Percentiles rank a stretch among this genome's conserved stretches.
Evolutionary conservation across 2,113 vertebrate genomes (phyloP).

Genomic region (Aegotheles bennettii): DNA sequence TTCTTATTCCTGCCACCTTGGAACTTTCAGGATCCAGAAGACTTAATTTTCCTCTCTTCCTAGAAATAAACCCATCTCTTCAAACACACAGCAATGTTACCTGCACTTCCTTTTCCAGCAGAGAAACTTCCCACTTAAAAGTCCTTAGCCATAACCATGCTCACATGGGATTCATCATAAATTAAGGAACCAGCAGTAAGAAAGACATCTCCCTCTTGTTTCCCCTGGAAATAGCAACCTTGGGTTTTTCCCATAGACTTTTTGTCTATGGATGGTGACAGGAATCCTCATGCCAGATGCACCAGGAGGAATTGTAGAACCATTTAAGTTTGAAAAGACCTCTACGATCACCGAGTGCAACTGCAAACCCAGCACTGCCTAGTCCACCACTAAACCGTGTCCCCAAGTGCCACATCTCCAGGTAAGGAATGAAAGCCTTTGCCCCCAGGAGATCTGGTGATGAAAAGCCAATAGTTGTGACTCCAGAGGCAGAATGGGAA

Average conservation of each 20-base stretch:
- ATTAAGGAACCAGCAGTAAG: background rate
- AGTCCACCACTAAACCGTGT: background rate
- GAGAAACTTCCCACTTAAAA: background rate
- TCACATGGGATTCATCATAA: background rate
- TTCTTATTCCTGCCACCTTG: background rate
- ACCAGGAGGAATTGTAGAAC: background rate
- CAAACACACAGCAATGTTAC: background rate
- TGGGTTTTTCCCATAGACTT: no score
- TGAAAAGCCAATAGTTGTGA: background rate
- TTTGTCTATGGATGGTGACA: fast-evolving
- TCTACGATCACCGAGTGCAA: background rate
- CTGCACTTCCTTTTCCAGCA: background rate
- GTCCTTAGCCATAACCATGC: background rate
- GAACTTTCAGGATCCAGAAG: background rate
- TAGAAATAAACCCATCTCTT: background rate
- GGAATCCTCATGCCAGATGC: background rate
- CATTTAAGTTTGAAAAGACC: background rate
- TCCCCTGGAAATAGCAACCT: background rate
- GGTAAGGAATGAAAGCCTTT: background rate
- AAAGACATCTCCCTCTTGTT: background rate
- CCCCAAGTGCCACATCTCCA: background rate
- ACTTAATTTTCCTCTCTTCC: background rate
- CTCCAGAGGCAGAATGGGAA: background rate
- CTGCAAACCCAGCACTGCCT: background rate
- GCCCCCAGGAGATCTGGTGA: background rate